Evolutionary conservation across 2,888 invertebrate genomes (phyloP).

Genomic region (Harpagoxenus sublaevis): DNA sequence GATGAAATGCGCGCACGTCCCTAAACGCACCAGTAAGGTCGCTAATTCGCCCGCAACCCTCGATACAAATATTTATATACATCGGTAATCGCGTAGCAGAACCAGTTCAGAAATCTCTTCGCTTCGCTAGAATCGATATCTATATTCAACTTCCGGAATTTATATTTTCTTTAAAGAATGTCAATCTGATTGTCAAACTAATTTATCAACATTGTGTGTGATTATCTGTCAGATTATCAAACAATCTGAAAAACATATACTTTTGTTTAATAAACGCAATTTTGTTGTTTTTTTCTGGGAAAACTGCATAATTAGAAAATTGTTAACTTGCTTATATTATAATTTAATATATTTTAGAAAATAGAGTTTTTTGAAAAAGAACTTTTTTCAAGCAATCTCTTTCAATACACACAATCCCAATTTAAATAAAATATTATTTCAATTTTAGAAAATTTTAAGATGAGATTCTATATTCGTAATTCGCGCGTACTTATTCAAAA

Average conservation of each 20-base stretch:
- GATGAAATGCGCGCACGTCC: conserved; percentile 44
- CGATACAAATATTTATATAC: conserved; percentile 54
- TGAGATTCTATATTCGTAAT: not conserved
- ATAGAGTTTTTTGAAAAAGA: not conserved
- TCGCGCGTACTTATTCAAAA: not conserved
- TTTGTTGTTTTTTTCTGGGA: not conserved
- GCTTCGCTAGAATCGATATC: not conserved
- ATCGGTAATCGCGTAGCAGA: conserved; percentile 31
- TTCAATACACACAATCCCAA: not conserved
- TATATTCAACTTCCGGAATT: not conserved
- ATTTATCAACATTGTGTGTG: not conserved
- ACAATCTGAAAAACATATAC: not conserved
- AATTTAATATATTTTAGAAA: not conserved
- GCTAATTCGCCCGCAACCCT: conserved; percentile 66
- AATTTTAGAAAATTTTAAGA: not conserved
- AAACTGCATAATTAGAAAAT: not conserved
- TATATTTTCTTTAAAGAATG: not conserved
- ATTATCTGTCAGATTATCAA: not conserved
- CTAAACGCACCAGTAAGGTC: conserved; percentile 62
- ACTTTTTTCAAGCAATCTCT: not conserved
- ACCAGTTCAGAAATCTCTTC: conserved; percentile 10
- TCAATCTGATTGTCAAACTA: not conserved
- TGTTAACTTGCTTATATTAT: not conserved
- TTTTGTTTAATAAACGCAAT: not conserved
- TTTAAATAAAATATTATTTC: not conserved